Evolutionary conservation across 2,113 vertebrate genomes (phyloP).

Genomic region (Rhinopomastus cyanomelas): DNA sequence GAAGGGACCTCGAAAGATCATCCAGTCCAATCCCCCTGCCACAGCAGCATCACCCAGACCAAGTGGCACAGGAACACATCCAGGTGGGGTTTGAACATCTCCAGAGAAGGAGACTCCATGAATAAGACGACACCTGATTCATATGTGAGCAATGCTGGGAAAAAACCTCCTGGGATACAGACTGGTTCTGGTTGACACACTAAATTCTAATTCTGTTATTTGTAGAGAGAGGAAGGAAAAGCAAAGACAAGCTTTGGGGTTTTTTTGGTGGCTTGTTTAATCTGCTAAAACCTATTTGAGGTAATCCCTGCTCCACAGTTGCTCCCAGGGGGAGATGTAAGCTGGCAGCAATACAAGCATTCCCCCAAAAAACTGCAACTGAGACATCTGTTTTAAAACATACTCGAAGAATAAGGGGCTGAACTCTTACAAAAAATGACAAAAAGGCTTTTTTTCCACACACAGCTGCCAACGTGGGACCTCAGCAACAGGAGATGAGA

Average conservation of each 20-base stretch:
- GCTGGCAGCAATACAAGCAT: conserved; percentile 22
- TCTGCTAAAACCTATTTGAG: conserved; percentile 13
- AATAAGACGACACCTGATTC: neutral
- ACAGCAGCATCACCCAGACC: no score
- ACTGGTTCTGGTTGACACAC: neutral
- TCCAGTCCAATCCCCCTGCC: no score
- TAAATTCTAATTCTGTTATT: neutral
- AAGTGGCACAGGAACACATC: no score
- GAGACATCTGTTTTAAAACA: conserved; percentile 6
- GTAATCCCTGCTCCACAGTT: conserved; percentile 39
- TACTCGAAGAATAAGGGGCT: neutral
- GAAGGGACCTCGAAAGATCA: no score
- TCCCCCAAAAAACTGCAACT: neutral
- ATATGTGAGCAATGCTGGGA: neutral
- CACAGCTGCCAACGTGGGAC: neutral
- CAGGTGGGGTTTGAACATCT: no score
- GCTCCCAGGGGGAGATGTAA: conserved; percentile 46
- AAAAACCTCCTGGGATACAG: neutral
- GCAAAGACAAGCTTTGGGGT: neutral
- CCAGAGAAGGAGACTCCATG: no score
- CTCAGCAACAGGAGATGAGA: neutral
- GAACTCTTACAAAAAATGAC: neutral
- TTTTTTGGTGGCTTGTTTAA: conserved; percentile 14
- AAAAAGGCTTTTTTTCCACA: neutral
- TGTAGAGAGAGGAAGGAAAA: neutral